Percentiles rank a stretch among this genome's conserved stretches.
These are phyloP conservation scores for Butorides virescens DNA, from an alignment of 2,113 vertebrate genomes.

Conservation along the genomic window DNA sequence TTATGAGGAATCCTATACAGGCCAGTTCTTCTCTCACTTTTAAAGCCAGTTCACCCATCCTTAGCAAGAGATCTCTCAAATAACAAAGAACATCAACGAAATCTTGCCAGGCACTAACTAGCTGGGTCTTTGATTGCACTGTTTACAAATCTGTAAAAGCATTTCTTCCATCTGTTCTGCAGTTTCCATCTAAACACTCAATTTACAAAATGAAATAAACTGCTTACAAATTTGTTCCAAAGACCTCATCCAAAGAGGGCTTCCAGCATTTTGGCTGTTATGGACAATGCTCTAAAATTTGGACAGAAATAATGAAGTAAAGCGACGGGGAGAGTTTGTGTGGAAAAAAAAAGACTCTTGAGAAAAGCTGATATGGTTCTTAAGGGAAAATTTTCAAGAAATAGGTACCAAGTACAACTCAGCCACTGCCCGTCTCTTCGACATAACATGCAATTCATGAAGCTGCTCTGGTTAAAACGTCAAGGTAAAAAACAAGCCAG, in stretches of 20 bases:
- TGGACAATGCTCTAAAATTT: neutral
- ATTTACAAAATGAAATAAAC: conserved; percentile 48
- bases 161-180: conserved; percentile 59
- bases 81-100: neutral
- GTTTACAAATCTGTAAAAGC: conserved; percentile 53
- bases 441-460: neutral
- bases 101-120: conserved; percentile 1
- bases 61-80: neutral
- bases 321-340: neutral
- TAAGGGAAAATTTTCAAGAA: neutral
- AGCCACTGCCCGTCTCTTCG: neutral
- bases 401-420: neutral
- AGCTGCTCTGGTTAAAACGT: neutral
- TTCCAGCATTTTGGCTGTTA: neutral
- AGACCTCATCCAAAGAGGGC: neutral
- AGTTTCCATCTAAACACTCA: conserved; percentile 3
- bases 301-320: neutral
- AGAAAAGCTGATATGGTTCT: neutral
- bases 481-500: neutral
- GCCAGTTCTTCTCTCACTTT: neutral
- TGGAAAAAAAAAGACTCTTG: neutral
- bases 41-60: neutral
- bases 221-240: conserved; percentile 2
- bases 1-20: neutral
- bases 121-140: neutral